Conservation (phyloP, 2,113 vertebrate genomes). For the Hiodon alosoides region DNA sequence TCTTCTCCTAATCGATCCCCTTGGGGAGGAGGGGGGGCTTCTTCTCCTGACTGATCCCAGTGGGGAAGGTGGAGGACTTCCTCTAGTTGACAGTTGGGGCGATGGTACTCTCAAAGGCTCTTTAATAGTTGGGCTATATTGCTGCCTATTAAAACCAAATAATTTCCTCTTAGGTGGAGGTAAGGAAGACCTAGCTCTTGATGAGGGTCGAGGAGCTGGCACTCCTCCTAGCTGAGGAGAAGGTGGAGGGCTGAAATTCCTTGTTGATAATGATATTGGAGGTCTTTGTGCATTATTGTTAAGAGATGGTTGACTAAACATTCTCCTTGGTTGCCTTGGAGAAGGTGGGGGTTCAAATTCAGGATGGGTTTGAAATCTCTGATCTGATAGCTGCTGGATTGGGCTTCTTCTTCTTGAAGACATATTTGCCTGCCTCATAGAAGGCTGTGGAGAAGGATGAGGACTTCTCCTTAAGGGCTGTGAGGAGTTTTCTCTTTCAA, state of each 20-base stretch:
- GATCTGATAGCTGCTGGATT: constrained; percentile 52
- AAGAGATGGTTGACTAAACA: constrained; percentile 49
- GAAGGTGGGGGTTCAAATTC: constrained; percentile 31
- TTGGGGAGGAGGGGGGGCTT: constrained; percentile 16
- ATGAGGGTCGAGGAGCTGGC: constrained; percentile 50
- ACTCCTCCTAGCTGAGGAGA: constrained; percentile 47
- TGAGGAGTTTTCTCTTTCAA: constrained; percentile 31
- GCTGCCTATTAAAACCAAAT: constrained; percentile 29
- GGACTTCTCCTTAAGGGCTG: constrained; percentile 36
- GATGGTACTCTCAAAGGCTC: constrained; percentile 25
- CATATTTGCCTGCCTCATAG: constrained; percentile 32
- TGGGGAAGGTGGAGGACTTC: constrained; percentile 52
- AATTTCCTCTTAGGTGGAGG: constrained; percentile 33
- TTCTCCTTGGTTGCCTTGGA: constrained; percentile 51
- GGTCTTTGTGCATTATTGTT: constrained; percentile 47
- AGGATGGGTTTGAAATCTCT: constrained; percentile 33
- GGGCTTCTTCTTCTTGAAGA: constrained; percentile 35
- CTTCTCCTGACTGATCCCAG: constrained; percentile 40
- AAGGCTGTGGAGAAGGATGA: constrained; percentile 39
- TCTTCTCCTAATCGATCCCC: background rate
- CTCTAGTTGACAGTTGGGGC: constrained; percentile 45
- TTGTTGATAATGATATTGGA: constrained; percentile 36
- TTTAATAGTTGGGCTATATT: constrained; percentile 1
- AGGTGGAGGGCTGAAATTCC: constrained; percentile 30
- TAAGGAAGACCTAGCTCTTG: constrained; percentile 35